A percentile compares a stretch with the other conserved stretches of the same genome.
Evolutionary conservation across 92 coral and sea anemone genomes (phyloP).

Genomic region (Zoanthus sansibaricus): DNA sequence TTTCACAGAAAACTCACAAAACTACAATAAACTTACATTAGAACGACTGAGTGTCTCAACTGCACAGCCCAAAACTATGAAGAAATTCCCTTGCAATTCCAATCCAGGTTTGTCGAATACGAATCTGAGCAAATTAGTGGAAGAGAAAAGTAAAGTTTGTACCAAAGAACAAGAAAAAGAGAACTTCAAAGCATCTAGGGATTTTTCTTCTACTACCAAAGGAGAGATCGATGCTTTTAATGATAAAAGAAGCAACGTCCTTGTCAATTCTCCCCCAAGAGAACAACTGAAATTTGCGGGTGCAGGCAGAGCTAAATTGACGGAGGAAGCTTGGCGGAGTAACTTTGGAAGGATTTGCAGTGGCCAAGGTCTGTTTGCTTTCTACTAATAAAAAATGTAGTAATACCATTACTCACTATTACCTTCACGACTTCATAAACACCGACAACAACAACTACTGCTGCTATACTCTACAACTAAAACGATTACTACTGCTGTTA

Average conservation of each 20-base stretch:
- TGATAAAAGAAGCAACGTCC: neutral
- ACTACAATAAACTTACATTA: neutral
- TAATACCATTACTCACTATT: too few relatives aligned
- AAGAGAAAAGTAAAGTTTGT: neutral
- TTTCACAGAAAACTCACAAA: too few relatives aligned
- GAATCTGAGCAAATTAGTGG: neutral
- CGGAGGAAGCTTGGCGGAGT: slow-evolving; percentile 75
- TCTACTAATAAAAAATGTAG: too few relatives aligned
- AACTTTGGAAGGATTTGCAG: slow-evolving; percentile 79
- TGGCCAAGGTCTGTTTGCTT: slow-evolving; percentile 29
- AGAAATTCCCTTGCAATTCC: neutral
- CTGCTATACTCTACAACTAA: neutral
- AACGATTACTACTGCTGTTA: neutral
- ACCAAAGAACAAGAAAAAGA: neutral
- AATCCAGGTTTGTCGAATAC: neutral
- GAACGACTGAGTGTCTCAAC: neutral
- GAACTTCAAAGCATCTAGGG: neutral
- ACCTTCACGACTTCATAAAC: too few relatives aligned
- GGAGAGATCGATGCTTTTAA: neutral
- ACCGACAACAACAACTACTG: neutral
- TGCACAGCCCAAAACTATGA: neutral
- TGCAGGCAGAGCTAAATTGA: slow-evolving; percentile 81
- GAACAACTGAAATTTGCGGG: slow-evolving; percentile 54
- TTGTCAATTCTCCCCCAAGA: slow-evolving; percentile 11
- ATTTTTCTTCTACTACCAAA: neutral